Evolutionary conservation across 1,140 invertebrate species (phyloP).

Genomic region (Habropoda laboriosa): DNA sequence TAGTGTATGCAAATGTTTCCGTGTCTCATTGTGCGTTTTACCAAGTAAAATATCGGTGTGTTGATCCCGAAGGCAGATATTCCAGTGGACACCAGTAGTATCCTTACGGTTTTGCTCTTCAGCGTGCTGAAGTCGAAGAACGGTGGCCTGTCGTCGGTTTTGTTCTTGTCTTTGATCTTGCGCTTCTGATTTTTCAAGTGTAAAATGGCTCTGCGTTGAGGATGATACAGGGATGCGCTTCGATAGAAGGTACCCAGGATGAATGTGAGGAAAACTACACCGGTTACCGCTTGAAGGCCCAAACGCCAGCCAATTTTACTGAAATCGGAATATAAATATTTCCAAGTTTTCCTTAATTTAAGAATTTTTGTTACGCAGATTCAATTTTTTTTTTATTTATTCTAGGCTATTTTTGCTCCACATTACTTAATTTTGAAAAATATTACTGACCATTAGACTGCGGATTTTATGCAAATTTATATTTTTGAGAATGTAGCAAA

Average conservation of each 20-base stretch:
- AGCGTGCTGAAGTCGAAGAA: slow-evolving; percentile 94
- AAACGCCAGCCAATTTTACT: slow-evolving; percentile 94
- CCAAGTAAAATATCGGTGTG: slow-evolving; percentile 93
- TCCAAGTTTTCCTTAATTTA: no score
- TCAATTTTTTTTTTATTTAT: neutral
- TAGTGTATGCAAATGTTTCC: neutral
- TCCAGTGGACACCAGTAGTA: slow-evolving; percentile 90
- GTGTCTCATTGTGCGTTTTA: slow-evolving; percentile 74
- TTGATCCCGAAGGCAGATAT: slow-evolving; percentile 92
- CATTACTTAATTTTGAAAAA: no score
- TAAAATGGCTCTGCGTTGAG: slow-evolving; percentile 92
- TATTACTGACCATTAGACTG: no score
- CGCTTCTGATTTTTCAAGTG: slow-evolving; percentile 95
- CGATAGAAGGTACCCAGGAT: slow-evolving; percentile 94
- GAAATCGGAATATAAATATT: slow-evolving; percentile 29
- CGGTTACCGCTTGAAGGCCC: slow-evolving; percentile 92
- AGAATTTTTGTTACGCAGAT: no score
- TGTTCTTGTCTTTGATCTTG: slow-evolving; percentile 90
- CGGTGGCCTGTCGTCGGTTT: slow-evolving; percentile 88
- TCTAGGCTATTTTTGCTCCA: no score
- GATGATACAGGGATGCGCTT: slow-evolving; percentile 94
- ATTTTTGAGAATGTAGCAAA: no score
- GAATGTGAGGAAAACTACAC: slow-evolving; percentile 91
- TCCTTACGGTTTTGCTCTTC: slow-evolving; percentile 91
- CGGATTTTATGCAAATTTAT: no score